Percentiles rank a stretch among this genome's conserved stretches.
These are phyloP conservation scores for Bombus consobrinus DNA, from an alignment of 1,140 invertebrate genomes.

Conservation along the genomic window DNA sequence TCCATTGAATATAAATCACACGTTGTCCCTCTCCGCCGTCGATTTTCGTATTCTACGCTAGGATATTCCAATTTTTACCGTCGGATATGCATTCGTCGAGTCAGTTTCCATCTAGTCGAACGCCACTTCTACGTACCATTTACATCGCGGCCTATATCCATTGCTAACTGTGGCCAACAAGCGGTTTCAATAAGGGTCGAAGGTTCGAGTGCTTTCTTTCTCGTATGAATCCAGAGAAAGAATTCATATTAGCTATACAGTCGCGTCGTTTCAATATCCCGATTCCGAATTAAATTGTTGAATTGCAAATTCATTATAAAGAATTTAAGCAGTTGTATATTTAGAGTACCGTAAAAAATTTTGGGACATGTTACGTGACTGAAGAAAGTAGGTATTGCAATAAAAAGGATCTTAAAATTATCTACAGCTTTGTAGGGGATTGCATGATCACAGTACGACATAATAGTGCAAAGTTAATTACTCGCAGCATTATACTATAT, in stretches of 20 bases:
- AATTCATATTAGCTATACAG: background rate
- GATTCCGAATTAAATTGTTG: background rate
- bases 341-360: background rate
- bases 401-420: too few species aligned
- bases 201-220: background rate
- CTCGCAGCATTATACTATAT: too few species aligned
- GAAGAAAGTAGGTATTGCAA: background rate
- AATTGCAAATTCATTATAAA: background rate
- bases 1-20: conserved; percentile 54
- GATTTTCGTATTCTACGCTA: conserved; percentile 41
- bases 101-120: conserved; percentile 7
- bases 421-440: too few species aligned
- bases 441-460: too few species aligned
- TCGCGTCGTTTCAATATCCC: background rate
- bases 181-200: background rate
- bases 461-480: too few species aligned
- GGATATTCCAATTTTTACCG: conserved; percentile 44
- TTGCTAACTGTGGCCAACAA: conserved; percentile 23
- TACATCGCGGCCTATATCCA: conserved; percentile 35
- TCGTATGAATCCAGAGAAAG: background rate
- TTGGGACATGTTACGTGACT: background rate
- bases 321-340: background rate
- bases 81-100: conserved; percentile 10
- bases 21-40: background rate
- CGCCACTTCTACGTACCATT: conserved; percentile 18